Evolutionary conservation across 2,113 vertebrate species (phyloP), one percentile per base, ranked within the genome.

Genomic region (Nothoprocta perdicaria): DNA sequence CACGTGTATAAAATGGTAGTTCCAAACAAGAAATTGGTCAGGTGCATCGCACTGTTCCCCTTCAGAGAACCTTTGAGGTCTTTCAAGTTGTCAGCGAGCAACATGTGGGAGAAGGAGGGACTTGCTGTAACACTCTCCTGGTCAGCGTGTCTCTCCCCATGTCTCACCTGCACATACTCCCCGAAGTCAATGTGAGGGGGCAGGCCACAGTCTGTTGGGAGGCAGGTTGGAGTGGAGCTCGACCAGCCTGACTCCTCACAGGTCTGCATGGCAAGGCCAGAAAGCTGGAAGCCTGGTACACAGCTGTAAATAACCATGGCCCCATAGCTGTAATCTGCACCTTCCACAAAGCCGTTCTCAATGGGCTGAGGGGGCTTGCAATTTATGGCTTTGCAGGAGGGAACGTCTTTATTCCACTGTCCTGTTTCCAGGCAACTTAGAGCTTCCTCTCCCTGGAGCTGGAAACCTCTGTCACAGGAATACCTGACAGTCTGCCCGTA

Each of bases 271-370:
- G 98, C 98, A 53, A 98, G 98, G 8, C 99, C 99, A 24, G 97
- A 94, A 1, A 99, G 97, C 92, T 99, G 99, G 89, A 98, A 99
- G 40, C 99, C 99, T 40, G 99, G 99, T 38, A 99, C 98, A 76
- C 99, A 99, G 94, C 99, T 99, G 82, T 99, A 99, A 96, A 99
- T 99, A n/a, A 99, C 98, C 91, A 99, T 98, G 58, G 99, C 98
- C 2, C 99, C 99, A 3, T 98, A 99, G 90, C 98, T 98, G 52
- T 99, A 98, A 96, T 99, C 99, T n/a, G 98, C 98, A 38, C 99
- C 99, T 95, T 99, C 99, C 19, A 99, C 99, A 57, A 99, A 99
- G 8, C 99, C 99, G 38, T 98, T 99, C 65, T 99, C 98, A 17
- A 99, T 98, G 38, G 99, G 98, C 38, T 98, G 98, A 45, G 99